A percentile compares a stretch with the other conserved stretches of the same genome.
phyloP scores from a whole-genome alignment of 1,140 invertebrate genomes.

The Homarus americanus region DNA sequence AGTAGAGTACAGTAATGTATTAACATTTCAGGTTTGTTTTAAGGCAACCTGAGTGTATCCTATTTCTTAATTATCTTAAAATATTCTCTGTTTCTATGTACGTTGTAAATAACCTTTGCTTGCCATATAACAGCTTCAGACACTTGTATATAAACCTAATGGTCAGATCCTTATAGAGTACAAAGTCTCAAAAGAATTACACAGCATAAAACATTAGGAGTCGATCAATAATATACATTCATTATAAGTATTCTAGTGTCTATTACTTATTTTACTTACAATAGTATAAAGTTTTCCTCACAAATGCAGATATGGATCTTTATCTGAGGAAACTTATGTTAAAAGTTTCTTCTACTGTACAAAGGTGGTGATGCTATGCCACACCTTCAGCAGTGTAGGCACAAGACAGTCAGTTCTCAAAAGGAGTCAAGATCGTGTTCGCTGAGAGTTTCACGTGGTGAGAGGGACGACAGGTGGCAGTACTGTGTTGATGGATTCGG shows the following conservation, averaged over 20 bases:
- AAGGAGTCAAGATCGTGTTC: conserved; percentile 45
- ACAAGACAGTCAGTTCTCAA: conserved; percentile 15
- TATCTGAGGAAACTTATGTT: not conserved
- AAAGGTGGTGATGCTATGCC: no score
- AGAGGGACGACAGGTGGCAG: not conserved
- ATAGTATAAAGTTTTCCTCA: not conserved
- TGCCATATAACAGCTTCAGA: not conserved
- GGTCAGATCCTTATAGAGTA: not conserved
- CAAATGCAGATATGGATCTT: not conserved
- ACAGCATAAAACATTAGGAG: not conserved
- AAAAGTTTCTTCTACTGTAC: no score
- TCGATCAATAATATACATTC: not conserved
- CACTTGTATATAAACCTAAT: not conserved
- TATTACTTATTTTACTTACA: not conserved
- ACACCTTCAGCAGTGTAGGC: not conserved
- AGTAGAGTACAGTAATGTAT: not conserved
- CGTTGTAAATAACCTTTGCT: not conserved
- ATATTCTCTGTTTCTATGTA: not conserved
- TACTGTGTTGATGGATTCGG: no score
- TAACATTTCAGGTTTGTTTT: not conserved
- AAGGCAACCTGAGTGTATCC: not conserved
- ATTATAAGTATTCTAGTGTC: not conserved
- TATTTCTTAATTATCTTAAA: not conserved
- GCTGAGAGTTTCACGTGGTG: not conserved
- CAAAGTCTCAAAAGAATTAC: not conserved